phyloP scores from a whole-genome alignment of 1,140 invertebrate genomes.

The Diprion similis region DNA sequence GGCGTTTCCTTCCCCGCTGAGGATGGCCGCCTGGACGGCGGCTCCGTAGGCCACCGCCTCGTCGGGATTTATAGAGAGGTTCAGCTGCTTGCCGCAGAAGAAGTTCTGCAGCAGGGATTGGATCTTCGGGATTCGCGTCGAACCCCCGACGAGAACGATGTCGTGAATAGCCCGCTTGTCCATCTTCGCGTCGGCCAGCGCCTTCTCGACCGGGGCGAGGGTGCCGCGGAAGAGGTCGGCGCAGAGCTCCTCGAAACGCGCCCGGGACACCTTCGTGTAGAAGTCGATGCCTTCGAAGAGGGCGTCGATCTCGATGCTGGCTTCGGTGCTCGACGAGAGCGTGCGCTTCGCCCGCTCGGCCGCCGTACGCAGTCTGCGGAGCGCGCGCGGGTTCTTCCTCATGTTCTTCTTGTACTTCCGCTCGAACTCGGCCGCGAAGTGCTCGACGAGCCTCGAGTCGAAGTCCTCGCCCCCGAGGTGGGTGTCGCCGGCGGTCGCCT shows the following conservation, averaged over 20 bases:
- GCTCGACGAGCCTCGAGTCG: conserved; percentile 77
- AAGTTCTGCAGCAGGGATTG: conserved; percentile 61
- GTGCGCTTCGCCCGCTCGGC: conserved; percentile 66
- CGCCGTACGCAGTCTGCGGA: conserved; percentile 69
- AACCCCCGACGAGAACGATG: conserved; percentile 76
- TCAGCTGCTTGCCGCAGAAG: conserved; percentile 60
- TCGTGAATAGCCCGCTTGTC: conserved; percentile 73
- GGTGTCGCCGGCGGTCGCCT: conserved; percentile 72
- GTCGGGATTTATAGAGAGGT: conserved; percentile 64
- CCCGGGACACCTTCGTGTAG: conserved; percentile 58
- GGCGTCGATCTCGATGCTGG: conserved; percentile 62
- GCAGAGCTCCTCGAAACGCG: conserved; percentile 60
- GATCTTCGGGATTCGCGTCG: conserved; percentile 68
- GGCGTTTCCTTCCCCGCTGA: conserved; percentile 50
- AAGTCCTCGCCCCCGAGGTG: conserved; percentile 67
- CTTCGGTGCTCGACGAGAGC: conserved; percentile 62
- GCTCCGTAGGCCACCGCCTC: conserved; percentile 63
- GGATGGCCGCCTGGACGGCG: conserved; percentile 60
- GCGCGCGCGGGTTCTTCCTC: conserved; percentile 54
- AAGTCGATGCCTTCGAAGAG: conserved; percentile 60
- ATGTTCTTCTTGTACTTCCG: conserved; percentile 62
- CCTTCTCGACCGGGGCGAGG: conserved; percentile 65
- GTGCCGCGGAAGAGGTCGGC: conserved; percentile 46
- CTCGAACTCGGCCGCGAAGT: conserved; percentile 63
- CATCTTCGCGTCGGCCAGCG: conserved; percentile 73